Evolutionary conservation across 2,888 invertebrate species (phyloP).

Genomic region (Acleris holmiana): DNA sequence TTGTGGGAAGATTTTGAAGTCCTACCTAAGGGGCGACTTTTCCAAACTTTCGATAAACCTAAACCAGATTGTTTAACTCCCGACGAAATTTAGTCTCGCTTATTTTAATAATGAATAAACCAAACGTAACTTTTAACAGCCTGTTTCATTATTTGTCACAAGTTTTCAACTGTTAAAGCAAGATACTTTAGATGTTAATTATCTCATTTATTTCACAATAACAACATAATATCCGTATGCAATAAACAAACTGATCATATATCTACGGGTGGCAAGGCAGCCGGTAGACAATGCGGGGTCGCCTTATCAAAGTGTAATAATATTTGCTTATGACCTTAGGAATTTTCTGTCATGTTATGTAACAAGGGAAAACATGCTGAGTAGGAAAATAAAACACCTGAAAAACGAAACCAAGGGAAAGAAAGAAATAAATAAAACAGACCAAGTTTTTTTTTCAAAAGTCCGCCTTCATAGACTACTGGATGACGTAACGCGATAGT

Average conservation of each 20-base stretch:
- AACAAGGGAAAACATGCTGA: slow-evolving; percentile 42
- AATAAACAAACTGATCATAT: slow-evolving; percentile 38
- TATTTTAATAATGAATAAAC: slow-evolving; percentile 13
- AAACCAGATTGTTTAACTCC: slow-evolving; percentile 30
- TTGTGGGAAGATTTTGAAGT: slow-evolving; percentile 48
- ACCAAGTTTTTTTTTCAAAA: slow-evolving; percentile 25
- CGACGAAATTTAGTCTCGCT: slow-evolving; percentile 10
- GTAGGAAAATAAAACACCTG: slow-evolving; percentile 2
- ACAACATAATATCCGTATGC: slow-evolving; percentile 43
- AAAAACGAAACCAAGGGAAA: not conserved
- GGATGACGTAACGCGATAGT: slow-evolving; percentile 76
- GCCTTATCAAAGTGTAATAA: slow-evolving; percentile 62
- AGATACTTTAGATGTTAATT: slow-evolving; percentile 9
- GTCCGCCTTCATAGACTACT: slow-evolving; percentile 49
- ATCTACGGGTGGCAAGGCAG: slow-evolving; percentile 37
- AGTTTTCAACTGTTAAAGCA: slow-evolving; percentile 14
- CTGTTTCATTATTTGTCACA: slow-evolving; percentile 17
- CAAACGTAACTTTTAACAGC: slow-evolving; percentile 3
- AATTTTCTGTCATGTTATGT: slow-evolving; percentile 51
- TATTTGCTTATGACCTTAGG: slow-evolving; percentile 68
- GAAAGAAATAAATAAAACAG: not conserved
- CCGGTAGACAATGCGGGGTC: slow-evolving; percentile 69
- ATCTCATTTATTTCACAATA: slow-evolving; percentile 34
- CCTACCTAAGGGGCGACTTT: slow-evolving; percentile 23
- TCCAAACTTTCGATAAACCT: slow-evolving; percentile 17